Base-by-base conservation (phyloP, 2,888 invertebrate genomes). In the Caenorhabditis angaria region DNA sequence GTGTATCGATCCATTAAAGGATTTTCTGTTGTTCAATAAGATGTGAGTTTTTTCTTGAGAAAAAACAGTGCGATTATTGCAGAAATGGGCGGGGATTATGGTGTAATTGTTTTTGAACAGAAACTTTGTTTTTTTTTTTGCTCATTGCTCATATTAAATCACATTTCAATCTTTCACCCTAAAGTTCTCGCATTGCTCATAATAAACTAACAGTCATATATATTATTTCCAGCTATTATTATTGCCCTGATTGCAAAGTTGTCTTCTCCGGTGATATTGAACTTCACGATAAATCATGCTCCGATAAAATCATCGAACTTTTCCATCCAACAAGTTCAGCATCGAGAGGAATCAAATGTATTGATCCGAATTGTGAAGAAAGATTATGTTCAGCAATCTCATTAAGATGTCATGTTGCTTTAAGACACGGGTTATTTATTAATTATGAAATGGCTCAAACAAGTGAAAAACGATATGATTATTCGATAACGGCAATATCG, bases 1-100 rank as follows among this genome's bases (percentile, higher is more conserved):
- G 29, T 71, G 66, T 54, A 51, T 63, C 2, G 71, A 71, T 53
- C 67, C 67, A 18, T n/a, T 64, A 10, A 67, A 67, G 51, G 64
- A 67, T 27, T 29, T 20, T 10, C 12, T 71, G 64, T 12, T 63
- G 29, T 12, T 71, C 28, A 71, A 71, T 35, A 66, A 50, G 22
- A 57, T 66, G 61, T 69, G 28, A 60, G 68, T 51, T 18, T 5
- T 25, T 24, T 51, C 24, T 50, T 50, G 35, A 35, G 35, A 6
- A 35, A 35, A 35, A 35, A 10, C 14, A 35, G 14, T 6, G 35
- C 6, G 35, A 14, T 35, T 35, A 10, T 6, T 10, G 8, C 35
- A 35, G 6, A 35, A 35, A 35, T 10, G 35, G 6, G 35, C 35
- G 6, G 8, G 14, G 14, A 35, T 10, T 35, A 35, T 35, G 14